Conservation (phyloP, 92 coral and sea anemone species). For the Heteractis magnifica region DNA sequence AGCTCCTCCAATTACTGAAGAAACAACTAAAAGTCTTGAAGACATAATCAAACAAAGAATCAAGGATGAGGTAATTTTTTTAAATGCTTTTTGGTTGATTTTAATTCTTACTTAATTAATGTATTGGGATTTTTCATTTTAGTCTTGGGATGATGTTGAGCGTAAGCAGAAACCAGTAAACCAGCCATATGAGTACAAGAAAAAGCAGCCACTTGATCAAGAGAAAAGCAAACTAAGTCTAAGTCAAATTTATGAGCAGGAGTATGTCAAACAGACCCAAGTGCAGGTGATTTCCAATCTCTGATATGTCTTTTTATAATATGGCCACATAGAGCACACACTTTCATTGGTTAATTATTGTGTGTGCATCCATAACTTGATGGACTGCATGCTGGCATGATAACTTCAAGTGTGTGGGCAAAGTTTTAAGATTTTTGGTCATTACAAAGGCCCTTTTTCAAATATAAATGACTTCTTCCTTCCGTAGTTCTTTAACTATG, state of each 20-base stretch:
- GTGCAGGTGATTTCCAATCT: conserved; percentile 31
- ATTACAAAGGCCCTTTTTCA: no score
- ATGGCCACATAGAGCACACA: no score
- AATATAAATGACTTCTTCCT: no score
- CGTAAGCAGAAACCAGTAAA: conserved; percentile 82
- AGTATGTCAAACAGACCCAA: conserved; percentile 86
- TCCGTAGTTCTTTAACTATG: no score
- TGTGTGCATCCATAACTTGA: no score
- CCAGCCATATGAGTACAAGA: conserved; percentile 95
- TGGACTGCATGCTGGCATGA: no score
- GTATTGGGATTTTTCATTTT: not conserved
- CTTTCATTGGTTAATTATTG: no score
- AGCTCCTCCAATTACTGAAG: conserved; percentile 98
- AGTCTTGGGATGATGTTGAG: conserved; percentile 99
- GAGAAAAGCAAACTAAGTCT: conserved; percentile 97
- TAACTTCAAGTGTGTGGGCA: no score
- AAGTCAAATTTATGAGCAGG: conserved; percentile 96
- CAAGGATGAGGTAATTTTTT: conserved; percentile 73
- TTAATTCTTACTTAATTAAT: not conserved
- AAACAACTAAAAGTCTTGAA: conserved; percentile 81
- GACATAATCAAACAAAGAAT: conserved; percentile 84
- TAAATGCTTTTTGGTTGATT: not conserved
- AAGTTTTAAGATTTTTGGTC: no score
- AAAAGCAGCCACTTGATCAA: conserved; percentile 80
- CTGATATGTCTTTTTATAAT: not conserved